Evolutionary conservation across 2,888 invertebrate genomes (phyloP), one percentile per base, ranked within the genome.

Genomic region (Unio pictorum): DNA sequence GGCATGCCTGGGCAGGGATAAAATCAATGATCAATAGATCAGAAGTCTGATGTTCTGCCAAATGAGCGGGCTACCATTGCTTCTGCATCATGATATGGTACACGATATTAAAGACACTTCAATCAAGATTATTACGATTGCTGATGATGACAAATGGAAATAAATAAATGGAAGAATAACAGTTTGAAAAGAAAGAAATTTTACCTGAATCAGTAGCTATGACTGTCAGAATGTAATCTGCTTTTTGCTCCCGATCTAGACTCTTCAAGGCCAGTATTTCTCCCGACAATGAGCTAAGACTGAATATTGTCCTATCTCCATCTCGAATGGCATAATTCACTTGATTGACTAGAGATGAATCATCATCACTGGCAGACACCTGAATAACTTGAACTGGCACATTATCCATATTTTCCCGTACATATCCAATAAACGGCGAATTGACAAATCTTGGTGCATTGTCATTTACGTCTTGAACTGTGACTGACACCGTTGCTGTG

Each of bases 321-420:
- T 97, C 96, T 89, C 97, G 96, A 86, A 98, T 94, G 89, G 96
- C 95, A 91, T 98, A 98, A 76, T 96, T 93, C 67, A 98, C 95
- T 91, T 96, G 94, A 90, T 96, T 96, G 90, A 96, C 95, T 26
- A 95, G 95, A 73, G 95, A 94, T 66, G 96, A 95, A 91, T 97
- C 97, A 72, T 96, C 96, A 89, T 97, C 97, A 90, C 94, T 94
- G 45, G 97, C 97, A 81, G 94, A 93, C 65, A 97, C 95, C 81
- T 95, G 83, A 11, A 81, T 72, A 81, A 92, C 89, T 69, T 90
- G 87, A 6, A 91, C 89, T 0, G 88, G 87, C 3, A 95, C 84
- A 92, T 94, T 61, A n/a, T 69, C 72, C 71, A 84, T 79, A 57
- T 85, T 84, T 73, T 98, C 98, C 94, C 96, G 95, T 71, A 97